Base-by-base conservation (phyloP, 2,888 invertebrate species). In the Chirona hameri region DNA sequence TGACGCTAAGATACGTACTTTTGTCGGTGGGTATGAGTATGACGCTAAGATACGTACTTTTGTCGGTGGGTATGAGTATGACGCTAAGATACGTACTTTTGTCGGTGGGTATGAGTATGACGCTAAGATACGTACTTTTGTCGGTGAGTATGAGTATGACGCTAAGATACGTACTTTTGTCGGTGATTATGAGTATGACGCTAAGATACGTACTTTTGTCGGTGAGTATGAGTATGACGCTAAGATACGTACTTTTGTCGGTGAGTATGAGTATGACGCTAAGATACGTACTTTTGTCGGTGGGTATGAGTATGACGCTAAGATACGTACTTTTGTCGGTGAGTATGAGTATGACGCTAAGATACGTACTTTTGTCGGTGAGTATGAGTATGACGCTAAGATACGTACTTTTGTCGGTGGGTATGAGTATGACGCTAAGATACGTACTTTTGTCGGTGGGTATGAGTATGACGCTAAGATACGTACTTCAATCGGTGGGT, bases 21-120 rank as follows among this genome's bases (percentile, higher is more conserved):
- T 94, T 96, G 88, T 99, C 99, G 0, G 99, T 98, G 79, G 97
- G 91, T 86, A 99, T 94, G 87, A 99, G 98, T 86, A 99, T 95
- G 46, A 99, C 93, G 84, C 98, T n/a, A n/a, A n/a, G n/a, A n/a
- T n/a, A 21, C 12, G 21, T 24, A 60, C 60, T 60, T 60, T 24
- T 1, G 60, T 60, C n/a, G 60, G 60, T 60, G 60, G 24, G 60
- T 24, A 60, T 60, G 60, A 18, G 60, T 60, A 60, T 72, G 46
- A 46, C 39, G n/a, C 27, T 2, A 21, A 18, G n/a, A 27, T 24
- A 48, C 81, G 55, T 60, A 84, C 85, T 84, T 83, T 94, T 96
- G 88, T 99, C 99, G 0, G 99, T 98, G 79, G 97, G 91, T 86
- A 99, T 94, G 87, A 99, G 98, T 86, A 99, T 95, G 46, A 99